Evolutionary conservation across 1,140 invertebrate species (phyloP).

Genomic region (Delia radicum): DNA sequence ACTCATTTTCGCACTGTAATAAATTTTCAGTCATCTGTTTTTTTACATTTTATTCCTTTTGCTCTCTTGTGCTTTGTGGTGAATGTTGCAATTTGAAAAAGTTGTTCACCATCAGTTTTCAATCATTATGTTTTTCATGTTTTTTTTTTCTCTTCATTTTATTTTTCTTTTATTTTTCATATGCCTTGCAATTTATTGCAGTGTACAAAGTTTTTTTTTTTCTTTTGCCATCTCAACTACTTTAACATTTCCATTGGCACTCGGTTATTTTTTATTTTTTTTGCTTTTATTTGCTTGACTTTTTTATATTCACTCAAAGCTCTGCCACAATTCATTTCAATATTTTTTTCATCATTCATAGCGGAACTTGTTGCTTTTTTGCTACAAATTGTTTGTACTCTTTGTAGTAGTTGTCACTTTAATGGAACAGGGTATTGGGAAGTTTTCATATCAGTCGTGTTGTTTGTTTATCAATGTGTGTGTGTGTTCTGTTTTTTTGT

Average conservation of each 20-base stretch:
- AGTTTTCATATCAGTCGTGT: slow-evolving; percentile 16
- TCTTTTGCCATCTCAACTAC: not conserved
- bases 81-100: not conserved
- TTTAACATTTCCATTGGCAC: slow-evolving; percentile 10
- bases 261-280: not conserved
- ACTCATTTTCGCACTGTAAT: not conserved
- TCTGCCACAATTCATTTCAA: slow-evolving; percentile 14
- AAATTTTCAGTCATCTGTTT: slow-evolving; percentile 5
- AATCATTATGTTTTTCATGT: not conserved
- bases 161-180: not conserved
- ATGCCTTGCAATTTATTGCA: not conserved
- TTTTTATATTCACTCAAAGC: slow-evolving; percentile 28
- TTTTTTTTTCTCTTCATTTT: not conserved
- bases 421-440: not conserved
- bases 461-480: slow-evolving; percentile 9
- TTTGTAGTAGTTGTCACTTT: slow-evolving; percentile 7
- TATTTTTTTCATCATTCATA: slow-evolving; percentile 2
- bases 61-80: not conserved
- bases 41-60: not conserved
- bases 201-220: not conserved
- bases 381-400: not conserved
- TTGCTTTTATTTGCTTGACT: slow-evolving; percentile 32
- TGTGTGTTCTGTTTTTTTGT: not conserved
- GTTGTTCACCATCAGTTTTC: slow-evolving; percentile 16
- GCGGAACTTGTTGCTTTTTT: slow-evolving; percentile 12